Evolutionary conservation across 30 jellyfish, hydroid and myxozoan species (phyloP), one percentile per base, ranked within the genome.

Genomic region (Clytia hemisphaerica): DNA sequence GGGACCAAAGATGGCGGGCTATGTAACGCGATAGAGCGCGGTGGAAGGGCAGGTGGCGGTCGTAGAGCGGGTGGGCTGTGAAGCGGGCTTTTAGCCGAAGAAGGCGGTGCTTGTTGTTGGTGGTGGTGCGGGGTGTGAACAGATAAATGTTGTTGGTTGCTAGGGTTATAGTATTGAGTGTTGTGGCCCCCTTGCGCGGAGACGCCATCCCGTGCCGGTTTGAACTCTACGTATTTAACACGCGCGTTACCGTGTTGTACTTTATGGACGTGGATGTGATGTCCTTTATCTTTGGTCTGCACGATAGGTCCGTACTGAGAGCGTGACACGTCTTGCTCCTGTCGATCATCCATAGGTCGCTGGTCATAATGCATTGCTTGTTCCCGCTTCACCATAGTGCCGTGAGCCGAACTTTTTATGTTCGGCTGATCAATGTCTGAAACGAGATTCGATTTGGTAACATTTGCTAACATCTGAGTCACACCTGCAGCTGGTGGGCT

Each of bases 11-110:
- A 62, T 6, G 96, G 96, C 4, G 96, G 96, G 71, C 96, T 87
- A 30, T 83, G 83, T 36, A 78, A 68, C 33, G 96, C 93, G 22
- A 87, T 72, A 9, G 94, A 63, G 58, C 96, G 61, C 7, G 82
- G 83, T 33, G 79, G 93, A 10, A 73, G 72, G 15, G 96, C 38
- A 2, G 96, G 94, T 24, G 94, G 88, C 1, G 94, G 96, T 51
- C 94, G 96, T 33, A 87, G 72, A 49, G 96, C 93, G 25, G 96
- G 96, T 16, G 96, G 96, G 74, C 96, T 87, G 64, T 79, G 96
- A 46, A 87, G 37, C 25, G 96, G 96, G 68, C 96, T 87, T 19
- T 57, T 36, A 1, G 88, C 73, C 32, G 85, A 70, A 49, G 51
- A 73, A n/a, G n/a, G n/a, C n/a, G n/a, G n/a, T n/a, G n/a, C n/a